Percentiles rank a stretch among this genome's conserved stretches.
Conservation (phyloP, 2,888 invertebrate species). For the Dusona sp. region DNA sequence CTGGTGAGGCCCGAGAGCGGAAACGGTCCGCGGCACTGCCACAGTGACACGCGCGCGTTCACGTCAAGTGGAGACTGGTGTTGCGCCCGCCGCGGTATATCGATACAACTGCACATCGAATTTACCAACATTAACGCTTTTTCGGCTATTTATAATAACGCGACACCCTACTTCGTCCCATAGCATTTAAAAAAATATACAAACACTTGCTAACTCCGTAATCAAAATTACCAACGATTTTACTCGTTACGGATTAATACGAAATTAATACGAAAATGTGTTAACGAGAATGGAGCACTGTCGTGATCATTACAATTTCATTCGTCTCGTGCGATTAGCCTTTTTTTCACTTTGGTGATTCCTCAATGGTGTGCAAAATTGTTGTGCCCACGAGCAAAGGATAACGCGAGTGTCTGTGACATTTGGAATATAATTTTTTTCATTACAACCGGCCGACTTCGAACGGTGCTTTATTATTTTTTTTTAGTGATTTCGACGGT, state of each 20-base stretch:
- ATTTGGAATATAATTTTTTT: not conserved
- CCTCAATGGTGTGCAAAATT: not conserved
- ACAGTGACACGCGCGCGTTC: slow-evolving; percentile 84
- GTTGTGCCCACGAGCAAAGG: not conserved
- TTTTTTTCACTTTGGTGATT: not conserved
- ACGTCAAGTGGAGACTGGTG: slow-evolving; percentile 82
- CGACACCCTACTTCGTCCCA: not conserved
- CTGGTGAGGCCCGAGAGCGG: slow-evolving; percentile 80
- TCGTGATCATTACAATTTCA: not conserved
- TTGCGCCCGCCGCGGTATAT: slow-evolving; percentile 36
- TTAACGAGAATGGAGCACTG: not conserved
- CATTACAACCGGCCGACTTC: not conserved
- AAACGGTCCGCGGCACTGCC: slow-evolving; percentile 83
- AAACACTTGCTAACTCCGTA: not conserved
- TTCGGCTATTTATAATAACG: not conserved
- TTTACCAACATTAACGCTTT: not conserved
- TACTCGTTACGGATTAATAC: not conserved
- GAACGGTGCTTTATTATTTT: not conserved
- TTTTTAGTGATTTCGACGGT: not conserved
- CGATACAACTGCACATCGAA: not conserved
- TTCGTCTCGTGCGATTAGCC: not conserved
- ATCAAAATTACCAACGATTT: not conserved
- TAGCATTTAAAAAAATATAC: not conserved
- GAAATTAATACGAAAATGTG: slow-evolving; percentile 5
- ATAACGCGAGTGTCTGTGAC: slow-evolving; percentile 1